Evolutionary conservation across 2,888 invertebrate genomes (phyloP), one percentile per base, ranked within the genome.

Genomic region (Anarsia innoxiella): DNA sequence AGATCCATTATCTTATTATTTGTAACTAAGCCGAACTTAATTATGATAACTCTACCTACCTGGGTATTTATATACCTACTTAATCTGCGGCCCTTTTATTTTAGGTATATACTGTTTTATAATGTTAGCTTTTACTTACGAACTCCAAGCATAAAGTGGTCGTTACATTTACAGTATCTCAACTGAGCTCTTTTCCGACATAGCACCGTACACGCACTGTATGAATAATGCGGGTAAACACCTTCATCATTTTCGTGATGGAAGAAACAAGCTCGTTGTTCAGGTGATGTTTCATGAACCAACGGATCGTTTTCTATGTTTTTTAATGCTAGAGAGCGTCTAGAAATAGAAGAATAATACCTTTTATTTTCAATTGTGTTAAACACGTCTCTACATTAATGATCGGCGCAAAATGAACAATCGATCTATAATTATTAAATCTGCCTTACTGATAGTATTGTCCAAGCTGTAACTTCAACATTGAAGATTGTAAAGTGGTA

Each of bases 231-330:
- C 0, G 86, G 82, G 61, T 91, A 91, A 0, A 91, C 79, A 14
- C 88, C 83, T 6, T 88, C 72, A 32, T 86, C 68, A 36, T 89
- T 90, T 66, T 93, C 93, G 39, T 89, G 75, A 29, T 86, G 77
- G 59, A 91, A 93, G 6, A 90, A 88, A 54, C 93, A 93, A 31
- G 89, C 89, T 5, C 93, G 86, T 59, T 92, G 91, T 5, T 83
- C 60, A 0, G 89, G 73, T 4, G 87, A 86, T 0, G 91, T 89
- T 32, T 87, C 86, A 1, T 85, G 79, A 0, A 89, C 87, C 37
- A 88, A 85, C 1, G 88, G 88, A 51, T 91, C 90, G 59, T 93
- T 92, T 51, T 90, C 90, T 46, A 92, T 91, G 56, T 91, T 87
- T 1, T 83, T 72, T 9, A 89, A 80, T 15, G 86, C 69, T 19